Evolutionary conservation across 1,140 invertebrate genomes (phyloP).

Genomic region (Megalonaias nervosa): DNA sequence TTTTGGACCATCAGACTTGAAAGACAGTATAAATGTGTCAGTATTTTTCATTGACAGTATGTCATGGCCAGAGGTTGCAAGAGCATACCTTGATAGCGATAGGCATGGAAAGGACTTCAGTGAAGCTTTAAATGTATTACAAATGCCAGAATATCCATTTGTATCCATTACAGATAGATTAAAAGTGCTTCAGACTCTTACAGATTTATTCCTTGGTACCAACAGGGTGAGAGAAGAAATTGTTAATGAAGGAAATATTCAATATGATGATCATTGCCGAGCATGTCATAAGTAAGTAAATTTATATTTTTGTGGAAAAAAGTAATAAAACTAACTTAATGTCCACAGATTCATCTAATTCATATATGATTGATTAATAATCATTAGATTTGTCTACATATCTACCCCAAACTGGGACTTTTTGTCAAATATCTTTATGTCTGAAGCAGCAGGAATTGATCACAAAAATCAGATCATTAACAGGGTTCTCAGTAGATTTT

Average conservation of each 20-base stretch:
- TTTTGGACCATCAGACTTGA: conserved; percentile 95
- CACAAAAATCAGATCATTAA: too few relatives aligned
- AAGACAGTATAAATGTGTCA: conserved; percentile 95
- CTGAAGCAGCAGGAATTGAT: too few relatives aligned
- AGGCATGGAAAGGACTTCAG: conserved; percentile 78
- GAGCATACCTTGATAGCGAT: conserved; percentile 82
- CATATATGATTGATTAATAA: too few relatives aligned
- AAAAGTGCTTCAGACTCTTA: conserved; percentile 90
- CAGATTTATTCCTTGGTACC: conserved; percentile 94
- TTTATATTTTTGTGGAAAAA: background rate
- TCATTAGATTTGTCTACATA: too few relatives aligned
- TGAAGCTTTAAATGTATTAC: conserved; percentile 66
- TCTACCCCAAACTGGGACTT: too few relatives aligned
- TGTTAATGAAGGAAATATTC: conserved; percentile 90
- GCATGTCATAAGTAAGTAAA: conserved; percentile 83
- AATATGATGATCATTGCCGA: conserved; percentile 96
- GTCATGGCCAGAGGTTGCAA: conserved; percentile 94
- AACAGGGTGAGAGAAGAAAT: conserved; percentile 94
- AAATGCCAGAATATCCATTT: conserved; percentile 83
- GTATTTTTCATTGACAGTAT: conserved; percentile 93
- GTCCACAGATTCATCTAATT: too few relatives aligned
- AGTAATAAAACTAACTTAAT: too few relatives aligned
- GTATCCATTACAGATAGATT: conserved; percentile 86
- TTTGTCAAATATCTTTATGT: too few relatives aligned
- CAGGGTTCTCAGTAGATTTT: too few relatives aligned